Percentiles rank a stretch among this genome's conserved stretches.
Evolutionary conservation across 2,797 vertebrate species (phyloP).

Genomic region (Cynopterus sphinx): DNA sequence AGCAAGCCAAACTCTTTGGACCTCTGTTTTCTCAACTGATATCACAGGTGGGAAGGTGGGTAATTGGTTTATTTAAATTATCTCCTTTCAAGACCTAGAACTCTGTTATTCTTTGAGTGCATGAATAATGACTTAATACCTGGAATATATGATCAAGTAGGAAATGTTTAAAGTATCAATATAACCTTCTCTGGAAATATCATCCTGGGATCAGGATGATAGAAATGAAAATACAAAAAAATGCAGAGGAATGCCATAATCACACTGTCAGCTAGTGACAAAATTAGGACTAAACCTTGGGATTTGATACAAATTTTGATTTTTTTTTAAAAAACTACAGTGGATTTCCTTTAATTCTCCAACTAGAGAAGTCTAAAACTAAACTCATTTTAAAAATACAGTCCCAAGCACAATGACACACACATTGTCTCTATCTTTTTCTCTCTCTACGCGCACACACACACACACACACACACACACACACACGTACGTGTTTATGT

Average conservation of each 20-base stretch:
- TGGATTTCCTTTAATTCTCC: background rate
- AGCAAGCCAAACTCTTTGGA: background rate
- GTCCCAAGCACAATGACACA: background rate
- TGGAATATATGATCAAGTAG: background rate
- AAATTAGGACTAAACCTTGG: background rate
- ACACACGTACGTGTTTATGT: no score
- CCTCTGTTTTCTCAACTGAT: background rate
- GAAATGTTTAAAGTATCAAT: background rate
- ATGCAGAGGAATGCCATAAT: background rate
- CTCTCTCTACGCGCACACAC: no score
- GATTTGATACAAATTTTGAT: background rate
- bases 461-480: no score
- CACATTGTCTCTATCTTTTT: background rate
- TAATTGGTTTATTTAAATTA: background rate
- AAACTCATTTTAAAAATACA: background rate
- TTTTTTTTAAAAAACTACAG: background rate
- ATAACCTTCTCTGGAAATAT: conserved; percentile 25
- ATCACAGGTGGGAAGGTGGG: background rate
- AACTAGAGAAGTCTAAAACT: background rate
- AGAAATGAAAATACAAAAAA: conserved; percentile 23
- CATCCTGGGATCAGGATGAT: background rate
- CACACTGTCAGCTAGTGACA: background rate
- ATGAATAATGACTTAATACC: background rate
- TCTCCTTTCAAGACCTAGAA: background rate
- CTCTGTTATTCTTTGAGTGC: conserved; percentile 43